Evolutionary conservation across 1,140 invertebrate genomes (phyloP).

Genomic region (Meloidogyne floridensis): DNA sequence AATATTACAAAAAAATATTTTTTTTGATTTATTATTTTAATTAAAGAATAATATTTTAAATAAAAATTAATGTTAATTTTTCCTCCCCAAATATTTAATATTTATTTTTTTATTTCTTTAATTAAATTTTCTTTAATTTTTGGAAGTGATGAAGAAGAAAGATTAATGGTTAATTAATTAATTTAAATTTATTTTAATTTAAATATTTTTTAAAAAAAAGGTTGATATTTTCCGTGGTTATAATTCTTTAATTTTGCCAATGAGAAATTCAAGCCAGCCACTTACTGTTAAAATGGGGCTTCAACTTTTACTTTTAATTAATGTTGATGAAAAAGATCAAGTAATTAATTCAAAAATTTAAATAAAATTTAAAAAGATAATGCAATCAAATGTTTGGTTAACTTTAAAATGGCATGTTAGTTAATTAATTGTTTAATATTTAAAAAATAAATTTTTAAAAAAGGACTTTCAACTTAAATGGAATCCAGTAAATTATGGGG

Average conservation of each 20-base stretch:
- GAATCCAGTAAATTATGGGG: conserved; percentile 92
- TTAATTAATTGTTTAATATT: neutral
- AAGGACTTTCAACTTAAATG: conserved; percentile 93
- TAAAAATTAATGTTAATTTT: neutral
- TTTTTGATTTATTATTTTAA: neutral
- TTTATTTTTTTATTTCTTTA: neutral
- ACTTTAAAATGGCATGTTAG: conserved; percentile 23
- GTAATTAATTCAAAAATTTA: neutral
- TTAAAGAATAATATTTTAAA: neutral
- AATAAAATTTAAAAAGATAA: conserved; percentile 41
- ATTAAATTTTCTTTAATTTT: conserved; percentile 34
- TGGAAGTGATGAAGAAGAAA: conserved; percentile 86
- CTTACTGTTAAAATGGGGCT: conserved; percentile 92
- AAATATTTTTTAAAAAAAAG: neutral
- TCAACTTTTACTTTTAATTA: conserved; percentile 96
- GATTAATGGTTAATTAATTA: conserved; percentile 93
- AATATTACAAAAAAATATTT: neutral
- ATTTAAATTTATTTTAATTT: neutral
- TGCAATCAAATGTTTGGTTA: conserved; percentile 63
- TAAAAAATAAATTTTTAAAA: neutral
- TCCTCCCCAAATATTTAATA: neutral
- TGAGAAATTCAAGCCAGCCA: conserved; percentile 82
- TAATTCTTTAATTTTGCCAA: conserved; percentile 97
- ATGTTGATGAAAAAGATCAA: conserved; percentile 73
- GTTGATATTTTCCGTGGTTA: conserved; percentile 73